A percentile compares a stretch with the other conserved stretches of the same genome.
phyloP scores from a whole-genome alignment of 2,797 vertebrate genomes.

The Urophycis tenuis region DNA sequence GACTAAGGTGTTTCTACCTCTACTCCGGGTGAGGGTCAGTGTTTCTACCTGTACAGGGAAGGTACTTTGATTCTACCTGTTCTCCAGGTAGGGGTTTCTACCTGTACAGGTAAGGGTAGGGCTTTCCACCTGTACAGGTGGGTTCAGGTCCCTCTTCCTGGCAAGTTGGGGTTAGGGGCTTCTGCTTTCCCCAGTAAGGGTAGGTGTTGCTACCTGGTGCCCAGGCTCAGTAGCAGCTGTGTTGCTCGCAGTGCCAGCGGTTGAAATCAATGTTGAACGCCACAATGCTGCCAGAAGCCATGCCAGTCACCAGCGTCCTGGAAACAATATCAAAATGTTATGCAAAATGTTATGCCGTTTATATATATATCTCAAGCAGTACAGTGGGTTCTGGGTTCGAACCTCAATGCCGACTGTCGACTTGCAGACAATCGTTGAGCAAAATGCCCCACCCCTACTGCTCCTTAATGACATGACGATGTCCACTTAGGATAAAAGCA shows the following conservation, averaged over 20 bases:
- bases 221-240: conserved; percentile 85
- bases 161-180: not conserved
- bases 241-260: conserved; percentile 98
- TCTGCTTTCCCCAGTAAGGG: conserved; percentile 4
- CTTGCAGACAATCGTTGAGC: not conserved
- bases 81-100: not conserved
- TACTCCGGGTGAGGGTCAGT: not conserved
- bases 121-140: not conserved
- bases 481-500: not conserved
- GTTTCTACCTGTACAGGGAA: conserved; percentile 7
- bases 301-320: conserved; percentile 71
- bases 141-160: not conserved
- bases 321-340: not conserved
- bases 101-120: not conserved
- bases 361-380: not conserved
- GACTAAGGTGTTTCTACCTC: not conserved
- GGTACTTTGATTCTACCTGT: not conserved
- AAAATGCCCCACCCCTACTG: not conserved
- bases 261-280: conserved; percentile 99
- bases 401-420: not conserved
- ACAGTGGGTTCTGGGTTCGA: not conserved
- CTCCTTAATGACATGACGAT: not conserved
- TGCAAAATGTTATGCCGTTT: no score
- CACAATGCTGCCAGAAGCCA: conserved; percentile 98
- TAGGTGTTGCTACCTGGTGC: not conserved